Conservation (phyloP, 2,888 invertebrate species). For the Cephalotes varians region DNA sequence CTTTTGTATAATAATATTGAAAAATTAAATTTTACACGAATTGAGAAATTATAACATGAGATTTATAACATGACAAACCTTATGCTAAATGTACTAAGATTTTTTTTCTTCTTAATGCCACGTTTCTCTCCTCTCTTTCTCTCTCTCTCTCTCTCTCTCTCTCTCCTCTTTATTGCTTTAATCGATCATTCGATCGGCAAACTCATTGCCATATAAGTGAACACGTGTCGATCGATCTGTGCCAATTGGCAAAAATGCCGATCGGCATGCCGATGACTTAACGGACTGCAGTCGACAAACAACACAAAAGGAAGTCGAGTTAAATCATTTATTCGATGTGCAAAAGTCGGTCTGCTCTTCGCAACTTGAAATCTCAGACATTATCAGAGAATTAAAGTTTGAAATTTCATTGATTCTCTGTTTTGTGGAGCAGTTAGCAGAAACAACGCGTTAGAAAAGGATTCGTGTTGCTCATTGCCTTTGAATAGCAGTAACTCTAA, state of each 20-base stretch:
- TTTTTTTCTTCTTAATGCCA: neutral
- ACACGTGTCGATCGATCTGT: slow-evolving; percentile 29
- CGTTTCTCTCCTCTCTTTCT: neutral
- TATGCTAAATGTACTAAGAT: neutral
- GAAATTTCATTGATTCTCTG: neutral
- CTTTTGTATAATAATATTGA: neutral
- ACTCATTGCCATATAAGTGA: slow-evolving; percentile 18
- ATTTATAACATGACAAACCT: neutral
- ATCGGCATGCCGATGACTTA: slow-evolving; percentile 20
- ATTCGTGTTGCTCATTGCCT: neutral
- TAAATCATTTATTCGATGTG: slow-evolving; percentile 19
- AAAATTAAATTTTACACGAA: neutral
- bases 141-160: neutral
- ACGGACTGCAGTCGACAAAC: slow-evolving; percentile 1
- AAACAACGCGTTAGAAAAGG: neutral
- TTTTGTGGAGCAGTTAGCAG: neutral
- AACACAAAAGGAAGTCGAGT: slow-evolving; percentile 17
- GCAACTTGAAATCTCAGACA: slow-evolving; percentile 4
- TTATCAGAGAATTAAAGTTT: neutral
- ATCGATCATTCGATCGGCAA: slow-evolving; percentile 7
- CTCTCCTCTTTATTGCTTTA: neutral
- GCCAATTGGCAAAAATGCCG: slow-evolving; percentile 38
- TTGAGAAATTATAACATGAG: neutral
- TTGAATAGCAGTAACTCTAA: neutral
- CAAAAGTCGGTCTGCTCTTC: neutral